phyloP scores from a whole-genome alignment of 2,797 vertebrate genomes.

The Poeciliopsis infans region DNA sequence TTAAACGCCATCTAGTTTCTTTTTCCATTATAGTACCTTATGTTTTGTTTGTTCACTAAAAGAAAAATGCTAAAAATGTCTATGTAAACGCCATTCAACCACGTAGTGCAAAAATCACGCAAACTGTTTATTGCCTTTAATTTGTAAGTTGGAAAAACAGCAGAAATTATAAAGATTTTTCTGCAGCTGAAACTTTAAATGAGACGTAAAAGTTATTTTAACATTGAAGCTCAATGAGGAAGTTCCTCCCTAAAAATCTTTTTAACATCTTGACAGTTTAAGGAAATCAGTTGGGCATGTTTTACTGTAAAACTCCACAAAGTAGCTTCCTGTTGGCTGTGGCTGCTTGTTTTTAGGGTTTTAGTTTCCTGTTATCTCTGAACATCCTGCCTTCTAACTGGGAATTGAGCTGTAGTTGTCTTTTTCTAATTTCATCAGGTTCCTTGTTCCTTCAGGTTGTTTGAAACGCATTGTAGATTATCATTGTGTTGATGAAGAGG shows the following conservation, averaged over 20 bases:
- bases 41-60: neutral
- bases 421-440: neutral
- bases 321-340: slow-evolving; percentile 4
- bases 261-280: neutral
- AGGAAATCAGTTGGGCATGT: slow-evolving; percentile 8
- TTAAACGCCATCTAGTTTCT: neutral
- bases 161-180: neutral
- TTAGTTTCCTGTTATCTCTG: slow-evolving; percentile 3
- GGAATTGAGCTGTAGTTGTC: neutral
- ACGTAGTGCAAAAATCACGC: neutral
- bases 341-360: neutral
- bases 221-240: slow-evolving; percentile 6
- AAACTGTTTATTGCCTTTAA: neutral
- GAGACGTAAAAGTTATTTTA: neutral
- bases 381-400: neutral
- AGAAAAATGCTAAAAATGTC: neutral
- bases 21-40: neutral
- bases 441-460: neutral
- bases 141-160: neutral
- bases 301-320: neutral
- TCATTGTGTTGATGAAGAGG: neutral
- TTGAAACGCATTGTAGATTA: neutral
- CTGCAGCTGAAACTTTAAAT: too few relatives aligned
- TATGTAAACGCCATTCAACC: neutral
- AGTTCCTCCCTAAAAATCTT: neutral